A percentile compares a stretch with the other conserved stretches of the same genome.
Evolutionary conservation across 2,797 vertebrate species (phyloP).

Genomic region (Coranthus polyacanthus): DNA sequence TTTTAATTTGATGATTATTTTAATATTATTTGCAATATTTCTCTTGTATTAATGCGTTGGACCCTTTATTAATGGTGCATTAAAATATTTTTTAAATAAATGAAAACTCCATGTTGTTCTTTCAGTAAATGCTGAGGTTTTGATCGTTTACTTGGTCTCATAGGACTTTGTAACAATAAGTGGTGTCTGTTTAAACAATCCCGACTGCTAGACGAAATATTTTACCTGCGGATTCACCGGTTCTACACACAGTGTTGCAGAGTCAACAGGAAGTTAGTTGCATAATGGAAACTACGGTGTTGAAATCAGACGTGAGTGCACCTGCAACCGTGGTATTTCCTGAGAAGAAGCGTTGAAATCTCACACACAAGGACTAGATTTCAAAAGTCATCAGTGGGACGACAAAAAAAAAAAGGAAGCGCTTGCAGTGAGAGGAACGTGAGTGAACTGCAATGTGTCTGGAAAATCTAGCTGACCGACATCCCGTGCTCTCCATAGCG

Average conservation of each 20-base stretch:
- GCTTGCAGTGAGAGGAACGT: not conserved
- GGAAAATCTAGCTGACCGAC: too few species aligned
- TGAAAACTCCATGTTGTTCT: constrained; percentile 17
- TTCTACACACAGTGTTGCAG: not conserved
- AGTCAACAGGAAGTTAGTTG: constrained; percentile 47
- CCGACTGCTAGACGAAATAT: too few species aligned
- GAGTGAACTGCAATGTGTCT: too few species aligned
- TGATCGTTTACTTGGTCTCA: too few species aligned
- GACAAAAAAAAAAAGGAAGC: not conserved
- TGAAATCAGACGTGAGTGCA: not conserved
- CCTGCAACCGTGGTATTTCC: constrained; percentile 45
- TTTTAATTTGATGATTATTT: constrained; percentile 88
- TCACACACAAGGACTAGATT: not conserved
- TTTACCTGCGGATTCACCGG: too few species aligned
- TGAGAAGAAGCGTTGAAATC: constrained; percentile 24
- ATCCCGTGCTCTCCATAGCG: too few species aligned
- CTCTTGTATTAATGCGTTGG: constrained; percentile 91
- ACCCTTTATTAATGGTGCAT: constrained; percentile 93
- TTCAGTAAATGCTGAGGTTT: too few species aligned
- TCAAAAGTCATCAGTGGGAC: not conserved
- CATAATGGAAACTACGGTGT: constrained; percentile 8
- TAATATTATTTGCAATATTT: constrained; percentile 92
- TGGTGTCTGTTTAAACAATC: too few species aligned
- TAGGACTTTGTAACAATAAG: too few species aligned
- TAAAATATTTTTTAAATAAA: constrained; percentile 92